Conservation (phyloP, 2,888 invertebrate genomes). For the Mesorhabditis belari region DNA sequence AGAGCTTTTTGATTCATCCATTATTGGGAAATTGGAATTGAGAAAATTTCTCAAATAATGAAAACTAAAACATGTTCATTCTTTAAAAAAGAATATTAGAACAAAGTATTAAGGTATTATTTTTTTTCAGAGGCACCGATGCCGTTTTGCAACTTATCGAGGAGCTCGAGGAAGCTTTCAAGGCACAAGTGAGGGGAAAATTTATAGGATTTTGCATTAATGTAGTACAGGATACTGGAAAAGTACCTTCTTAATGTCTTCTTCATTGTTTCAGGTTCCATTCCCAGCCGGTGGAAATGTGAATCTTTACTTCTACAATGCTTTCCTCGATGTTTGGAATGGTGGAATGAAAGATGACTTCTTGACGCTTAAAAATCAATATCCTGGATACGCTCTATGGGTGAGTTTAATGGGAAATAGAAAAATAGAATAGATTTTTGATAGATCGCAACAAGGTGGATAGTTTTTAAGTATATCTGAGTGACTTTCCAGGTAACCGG, state of each 20-base stretch:
- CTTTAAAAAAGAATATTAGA: no score
- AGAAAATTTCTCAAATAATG: no score
- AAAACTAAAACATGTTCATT: no score
- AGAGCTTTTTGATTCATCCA: no score
- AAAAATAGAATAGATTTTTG: conserved; percentile 2
- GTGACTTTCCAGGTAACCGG: conserved; percentile 21
- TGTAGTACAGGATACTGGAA: no score
- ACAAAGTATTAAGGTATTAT: no score
- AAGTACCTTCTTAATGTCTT: no score
- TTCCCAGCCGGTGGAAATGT: conserved; percentile 37
- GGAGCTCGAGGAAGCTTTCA: conserved; percentile 4
- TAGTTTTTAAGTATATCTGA: no score
- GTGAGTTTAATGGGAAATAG: conserved; percentile 7
- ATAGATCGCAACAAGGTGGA: not conserved
- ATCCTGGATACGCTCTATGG: conserved; percentile 34
- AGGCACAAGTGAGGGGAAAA: no score
- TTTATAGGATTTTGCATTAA: no score
- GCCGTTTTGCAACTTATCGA: conserved; percentile 6
- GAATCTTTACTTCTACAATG: conserved; percentile 33
- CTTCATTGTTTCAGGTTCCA: conserved; percentile 7
- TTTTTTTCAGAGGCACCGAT: conserved; percentile 9
- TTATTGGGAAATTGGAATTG: no score
- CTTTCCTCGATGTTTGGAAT: conserved; percentile 29
- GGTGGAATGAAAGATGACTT: conserved; percentile 34
- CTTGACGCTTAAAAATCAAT: conserved; percentile 12